Evolutionary conservation across 2,888 invertebrate species (phyloP).

Genomic region (Cheilosia variabilis): DNA sequence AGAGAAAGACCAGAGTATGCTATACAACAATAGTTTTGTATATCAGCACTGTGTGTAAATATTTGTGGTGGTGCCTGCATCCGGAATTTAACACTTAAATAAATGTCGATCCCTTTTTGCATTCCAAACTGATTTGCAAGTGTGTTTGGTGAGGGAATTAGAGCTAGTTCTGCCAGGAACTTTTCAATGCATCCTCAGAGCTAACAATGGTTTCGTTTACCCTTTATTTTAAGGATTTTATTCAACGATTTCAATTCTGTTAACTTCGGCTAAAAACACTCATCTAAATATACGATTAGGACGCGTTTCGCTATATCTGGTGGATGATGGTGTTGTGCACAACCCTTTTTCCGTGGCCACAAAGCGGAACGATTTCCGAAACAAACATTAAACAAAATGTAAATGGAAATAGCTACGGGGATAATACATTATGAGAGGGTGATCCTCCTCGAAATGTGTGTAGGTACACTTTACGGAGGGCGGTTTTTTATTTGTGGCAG

Average conservation of each 20-base stretch:
- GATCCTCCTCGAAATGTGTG: neutral
- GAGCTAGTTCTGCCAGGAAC: neutral
- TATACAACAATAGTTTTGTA: too few species aligned
- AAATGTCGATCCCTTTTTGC: too few species aligned
- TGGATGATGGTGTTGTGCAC: neutral
- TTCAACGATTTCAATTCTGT: neutral
- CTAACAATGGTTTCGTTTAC: neutral
- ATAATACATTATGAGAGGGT: constrained; percentile 10
- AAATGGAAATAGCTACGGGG: neutral
- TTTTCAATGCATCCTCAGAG: neutral
- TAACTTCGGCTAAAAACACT: neutral
- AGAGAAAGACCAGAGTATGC: too few species aligned
- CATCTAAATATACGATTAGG: neutral
- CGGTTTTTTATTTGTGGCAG: constrained; percentile 11
- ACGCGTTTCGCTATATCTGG: neutral
- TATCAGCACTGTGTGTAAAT: neutral
- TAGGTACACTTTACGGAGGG: neutral
- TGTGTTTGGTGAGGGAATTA: neutral
- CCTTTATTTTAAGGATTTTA: neutral
- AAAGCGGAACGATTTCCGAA: constrained; percentile 34
- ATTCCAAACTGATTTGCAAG: too few species aligned
- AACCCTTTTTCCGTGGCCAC: constrained; percentile 43
- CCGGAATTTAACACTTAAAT: too few species aligned
- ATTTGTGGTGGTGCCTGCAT: neutral
- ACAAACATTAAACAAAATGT: neutral